phyloP scores from a whole-genome alignment of 2,888 invertebrate species.

The Oscheius sp. region DNA sequence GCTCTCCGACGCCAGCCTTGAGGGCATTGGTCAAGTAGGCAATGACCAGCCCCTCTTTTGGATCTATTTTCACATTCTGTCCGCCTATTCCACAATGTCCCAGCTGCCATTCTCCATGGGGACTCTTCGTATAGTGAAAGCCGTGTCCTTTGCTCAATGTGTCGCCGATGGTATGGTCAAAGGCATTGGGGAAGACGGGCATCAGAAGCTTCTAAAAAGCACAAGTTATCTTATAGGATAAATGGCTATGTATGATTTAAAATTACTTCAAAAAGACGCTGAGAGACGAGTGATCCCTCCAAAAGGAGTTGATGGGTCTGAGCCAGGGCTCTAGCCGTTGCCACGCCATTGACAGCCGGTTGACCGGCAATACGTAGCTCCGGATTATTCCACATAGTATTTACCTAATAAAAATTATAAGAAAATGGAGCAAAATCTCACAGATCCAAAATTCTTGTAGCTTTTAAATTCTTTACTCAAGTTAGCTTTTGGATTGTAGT shows the following conservation, averaged over 20 bases:
- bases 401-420: conserved; percentile 1
- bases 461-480: conserved; percentile 45
- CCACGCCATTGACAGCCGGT: conserved; percentile 70
- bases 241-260: background rate
- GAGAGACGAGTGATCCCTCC: conserved; percentile 61
- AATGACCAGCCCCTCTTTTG: conserved; percentile 71
- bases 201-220: conserved; percentile 1
- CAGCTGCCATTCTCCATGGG: conserved; percentile 64
- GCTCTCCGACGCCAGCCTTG: conserved; percentile 54
- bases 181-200: conserved; percentile 42
- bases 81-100: conserved; percentile 75
- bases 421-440: background rate
- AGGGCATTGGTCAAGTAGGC: conserved; percentile 72
- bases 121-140: conserved; percentile 50
- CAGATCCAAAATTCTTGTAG: conserved; percentile 45
- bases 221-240: too few species aligned
- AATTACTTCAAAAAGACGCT: conserved; percentile 47
- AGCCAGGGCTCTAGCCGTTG: conserved; percentile 71
- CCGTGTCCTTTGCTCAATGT: conserved; percentile 53
- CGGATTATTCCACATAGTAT: conserved; percentile 67
- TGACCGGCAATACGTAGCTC: conserved; percentile 65
- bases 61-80: conserved; percentile 70
- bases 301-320: conserved; percentile 72
- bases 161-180: conserved; percentile 54
- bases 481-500: conserved; percentile 50